Evolutionary conservation across 2,797 vertebrate genomes (phyloP).

Genomic region (Rhincodon typus): DNA sequence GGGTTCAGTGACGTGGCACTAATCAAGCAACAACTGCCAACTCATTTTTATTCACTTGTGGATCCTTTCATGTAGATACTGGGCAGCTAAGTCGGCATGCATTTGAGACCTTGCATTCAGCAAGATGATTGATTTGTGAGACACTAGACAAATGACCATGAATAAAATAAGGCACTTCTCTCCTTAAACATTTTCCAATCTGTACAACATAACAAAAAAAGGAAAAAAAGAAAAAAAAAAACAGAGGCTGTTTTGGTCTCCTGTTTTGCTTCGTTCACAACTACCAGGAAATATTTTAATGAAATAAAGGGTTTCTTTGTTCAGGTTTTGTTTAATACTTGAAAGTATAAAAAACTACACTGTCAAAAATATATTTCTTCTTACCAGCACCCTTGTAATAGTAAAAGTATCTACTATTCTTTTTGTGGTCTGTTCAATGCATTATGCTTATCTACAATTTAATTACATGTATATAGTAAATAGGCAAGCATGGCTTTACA

Average conservation of each 20-base stretch:
- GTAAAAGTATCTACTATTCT: conserved; percentile 99
- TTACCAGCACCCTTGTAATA: conserved; percentile 98
- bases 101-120: conserved; percentile 56
- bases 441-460: conserved; percentile 98
- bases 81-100: conserved; percentile 59
- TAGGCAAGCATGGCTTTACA: conserved; percentile 99
- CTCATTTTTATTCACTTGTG: conserved; percentile 57
- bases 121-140: conserved; percentile 66
- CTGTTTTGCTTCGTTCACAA: conserved; percentile 67
- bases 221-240: conserved; percentile 72
- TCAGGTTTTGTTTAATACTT: conserved; percentile 80
- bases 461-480: conserved; percentile 98
- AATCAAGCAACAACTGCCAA: conserved; percentile 58
- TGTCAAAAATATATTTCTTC: conserved; percentile 98
- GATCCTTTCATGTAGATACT: conserved; percentile 56
- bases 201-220: conserved; percentile 71
- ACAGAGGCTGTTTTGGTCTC: conserved; percentile 86
- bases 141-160: conserved; percentile 72
- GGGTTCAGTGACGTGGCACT: conserved; percentile 59
- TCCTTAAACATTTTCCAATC: conserved; percentile 76
- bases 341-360: conserved; percentile 99
- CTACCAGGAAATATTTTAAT: conserved; percentile 78
- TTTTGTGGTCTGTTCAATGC: conserved; percentile 77
- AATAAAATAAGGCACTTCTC: conserved; percentile 85
- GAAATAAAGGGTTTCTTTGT: conserved; percentile 74